Percentiles rank a stretch among this genome's conserved stretches.
Conservation (phyloP, 2,113 vertebrate genomes). For the Platysteira castanea region DNA sequence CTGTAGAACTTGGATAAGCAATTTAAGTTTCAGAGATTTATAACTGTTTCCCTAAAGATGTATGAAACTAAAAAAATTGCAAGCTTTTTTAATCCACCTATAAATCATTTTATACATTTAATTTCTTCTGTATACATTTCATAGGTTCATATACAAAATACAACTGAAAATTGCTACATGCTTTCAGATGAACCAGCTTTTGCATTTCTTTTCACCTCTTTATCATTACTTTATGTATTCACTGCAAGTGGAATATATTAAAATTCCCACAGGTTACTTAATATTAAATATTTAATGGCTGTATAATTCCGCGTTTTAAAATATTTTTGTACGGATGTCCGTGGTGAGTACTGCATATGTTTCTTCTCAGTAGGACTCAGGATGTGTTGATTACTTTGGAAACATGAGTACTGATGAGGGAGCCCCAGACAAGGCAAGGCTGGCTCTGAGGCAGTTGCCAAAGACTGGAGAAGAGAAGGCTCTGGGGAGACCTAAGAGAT, state of each 20-base stretch:
- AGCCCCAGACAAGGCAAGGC: background rate
- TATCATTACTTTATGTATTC: background rate
- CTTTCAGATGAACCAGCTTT: conserved; percentile 33
- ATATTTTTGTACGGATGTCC: background rate
- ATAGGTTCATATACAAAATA: conserved; percentile 30
- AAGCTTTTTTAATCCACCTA: conserved; percentile 66
- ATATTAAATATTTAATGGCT: conserved; percentile 1
- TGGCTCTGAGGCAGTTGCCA: background rate
- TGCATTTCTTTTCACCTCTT: background rate
- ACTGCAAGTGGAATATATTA: conserved; percentile 12
- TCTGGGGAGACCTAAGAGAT: background rate
- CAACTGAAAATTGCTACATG: conserved; percentile 59
- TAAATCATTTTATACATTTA: conserved; percentile 76
- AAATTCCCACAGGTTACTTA: background rate
- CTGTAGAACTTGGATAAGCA: conserved; percentile 67
- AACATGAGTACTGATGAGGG: background rate
- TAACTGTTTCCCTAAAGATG: conserved; percentile 73
- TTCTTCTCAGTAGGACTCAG: background rate
- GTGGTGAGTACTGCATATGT: background rate
- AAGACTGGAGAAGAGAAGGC: background rate
- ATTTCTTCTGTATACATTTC: conserved; percentile 70
- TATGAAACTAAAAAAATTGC: conserved; percentile 69
- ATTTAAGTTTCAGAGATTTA: conserved; percentile 76
- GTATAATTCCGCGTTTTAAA: background rate
- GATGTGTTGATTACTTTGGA: background rate